A percentile compares a stretch with the other conserved stretches of the same genome.
Conservation (phyloP, 2,888 invertebrate genomes). For the Dilophus febrilis region DNA sequence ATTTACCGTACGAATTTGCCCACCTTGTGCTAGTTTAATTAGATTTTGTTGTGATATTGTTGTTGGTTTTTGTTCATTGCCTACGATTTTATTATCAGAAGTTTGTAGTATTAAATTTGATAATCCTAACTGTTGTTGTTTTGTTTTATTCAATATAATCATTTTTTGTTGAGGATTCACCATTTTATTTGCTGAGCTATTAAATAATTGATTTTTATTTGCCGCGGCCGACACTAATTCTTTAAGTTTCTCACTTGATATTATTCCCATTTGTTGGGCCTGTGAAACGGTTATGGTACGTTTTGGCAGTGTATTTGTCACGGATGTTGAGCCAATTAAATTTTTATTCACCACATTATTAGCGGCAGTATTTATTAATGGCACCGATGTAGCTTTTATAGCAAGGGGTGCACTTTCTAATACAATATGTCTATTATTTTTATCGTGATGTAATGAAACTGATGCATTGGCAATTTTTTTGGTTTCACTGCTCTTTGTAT, state of each 20-base stretch:
- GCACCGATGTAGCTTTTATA: background rate
- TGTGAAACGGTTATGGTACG: conserved; percentile 4
- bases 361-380: no score
- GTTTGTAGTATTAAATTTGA: conserved; percentile 1
- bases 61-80: background rate
- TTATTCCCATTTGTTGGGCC: conserved; percentile 7
- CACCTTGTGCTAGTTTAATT: conserved; percentile 1
- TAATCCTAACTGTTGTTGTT: background rate
- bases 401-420: background rate
- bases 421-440: no score
- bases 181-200: background rate
- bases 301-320: conserved; percentile 4
- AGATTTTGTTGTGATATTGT: background rate
- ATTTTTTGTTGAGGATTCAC: no score
- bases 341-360: background rate
- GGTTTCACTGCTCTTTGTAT: background rate
- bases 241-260: conserved; percentile 4
- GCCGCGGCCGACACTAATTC: conserved; percentile 1
- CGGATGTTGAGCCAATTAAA: conserved; percentile 4
- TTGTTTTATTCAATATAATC: background rate
- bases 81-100: background rate
- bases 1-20: conserved; percentile 1
- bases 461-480: background rate
- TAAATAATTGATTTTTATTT: background rate
- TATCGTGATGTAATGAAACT: background rate